Evolutionary conservation across 2,888 invertebrate genomes (phyloP).

Genomic region (Hipparchia semele): DNA sequence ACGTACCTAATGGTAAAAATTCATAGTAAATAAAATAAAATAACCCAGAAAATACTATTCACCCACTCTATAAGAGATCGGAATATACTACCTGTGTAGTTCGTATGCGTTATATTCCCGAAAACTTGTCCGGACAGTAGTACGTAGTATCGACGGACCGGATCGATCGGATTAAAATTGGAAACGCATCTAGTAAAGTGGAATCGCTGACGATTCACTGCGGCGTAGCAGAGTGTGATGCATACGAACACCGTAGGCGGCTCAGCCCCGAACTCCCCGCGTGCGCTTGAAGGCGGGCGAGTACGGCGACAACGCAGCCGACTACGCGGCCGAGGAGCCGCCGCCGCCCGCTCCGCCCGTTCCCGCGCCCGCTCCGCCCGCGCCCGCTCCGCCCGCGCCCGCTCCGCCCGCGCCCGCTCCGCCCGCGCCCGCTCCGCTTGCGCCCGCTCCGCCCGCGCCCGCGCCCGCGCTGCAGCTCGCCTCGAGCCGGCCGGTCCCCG

Average conservation of each 20-base stretch:
- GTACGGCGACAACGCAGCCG: slow-evolving; percentile 69
- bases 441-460: slow-evolving; percentile 13
- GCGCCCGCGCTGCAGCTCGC: slow-evolving; percentile 7
- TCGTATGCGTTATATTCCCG: background rate
- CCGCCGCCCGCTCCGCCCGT: slow-evolving; percentile 23
- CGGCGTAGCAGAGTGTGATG: background rate
- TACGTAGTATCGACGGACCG: background rate
- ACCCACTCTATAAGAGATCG: no score
- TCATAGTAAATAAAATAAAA: no score
- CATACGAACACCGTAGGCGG: background rate
- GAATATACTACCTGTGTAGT: background rate
- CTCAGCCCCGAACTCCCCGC: slow-evolving; percentile 25
- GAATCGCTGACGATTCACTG: background rate
- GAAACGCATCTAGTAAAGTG: background rate
- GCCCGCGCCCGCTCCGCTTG: slow-evolving; percentile 17
- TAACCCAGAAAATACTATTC: no score
- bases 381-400: slow-evolving; percentile 30
- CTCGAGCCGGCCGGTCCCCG: background rate
- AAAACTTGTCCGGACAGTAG: background rate
- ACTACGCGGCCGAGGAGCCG: slow-evolving; percentile 54
- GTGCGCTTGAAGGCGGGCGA: slow-evolving; percentile 64
- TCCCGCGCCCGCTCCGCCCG: slow-evolving; percentile 21
- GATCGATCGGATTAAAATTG: background rate
- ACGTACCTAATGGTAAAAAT: no score
- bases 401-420: slow-evolving; percentile 16